A percentile compares a stretch with the other conserved stretches of the same genome.
These are phyloP conservation scores for Enteromius argenteus DNA, from an alignment of 2,797 vertebrate species.

Conservation along the genomic window DNA sequence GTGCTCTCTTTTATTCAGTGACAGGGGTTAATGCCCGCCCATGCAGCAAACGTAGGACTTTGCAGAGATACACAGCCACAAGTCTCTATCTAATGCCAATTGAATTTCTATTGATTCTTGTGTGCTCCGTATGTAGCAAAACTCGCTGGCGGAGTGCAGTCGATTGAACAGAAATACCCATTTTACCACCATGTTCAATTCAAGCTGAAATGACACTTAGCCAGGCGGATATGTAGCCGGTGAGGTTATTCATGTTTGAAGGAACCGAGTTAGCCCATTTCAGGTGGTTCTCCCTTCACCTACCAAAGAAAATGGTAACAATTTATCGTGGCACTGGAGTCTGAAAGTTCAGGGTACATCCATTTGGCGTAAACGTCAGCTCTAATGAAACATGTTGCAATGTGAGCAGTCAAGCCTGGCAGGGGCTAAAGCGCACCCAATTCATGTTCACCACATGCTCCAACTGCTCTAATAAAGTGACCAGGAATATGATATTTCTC, in stretches of 20 bases:
- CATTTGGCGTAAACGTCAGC: background rate
- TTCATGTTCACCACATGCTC: slow-evolving; percentile 19
- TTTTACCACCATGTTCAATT: slow-evolving; percentile 53
- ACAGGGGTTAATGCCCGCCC: slow-evolving; percentile 25
- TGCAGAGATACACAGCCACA: slow-evolving; percentile 44
- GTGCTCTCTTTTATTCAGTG: background rate
- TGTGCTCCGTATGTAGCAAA: slow-evolving; percentile 41
- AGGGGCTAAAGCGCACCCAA: slow-evolving; percentile 20
- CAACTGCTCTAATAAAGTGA: slow-evolving; percentile 20
- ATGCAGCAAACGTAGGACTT: slow-evolving; percentile 43
- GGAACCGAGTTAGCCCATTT: slow-evolving; percentile 23
- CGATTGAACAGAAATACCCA: slow-evolving; percentile 47
- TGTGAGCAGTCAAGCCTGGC: slow-evolving; percentile 43
- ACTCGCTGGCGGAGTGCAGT: slow-evolving; percentile 40
- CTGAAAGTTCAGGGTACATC: slow-evolving; percentile 47
- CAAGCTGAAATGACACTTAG: slow-evolving; percentile 42
- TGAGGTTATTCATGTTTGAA: slow-evolving; percentile 42
- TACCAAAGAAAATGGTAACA: slow-evolving; percentile 32
- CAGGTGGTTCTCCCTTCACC: slow-evolving; percentile 8
- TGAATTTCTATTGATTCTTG: slow-evolving; percentile 63
- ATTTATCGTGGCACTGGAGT: slow-evolving; percentile 34
- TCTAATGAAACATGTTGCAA: slow-evolving; percentile 42
- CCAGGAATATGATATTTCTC: background rate
- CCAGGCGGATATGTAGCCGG: slow-evolving; percentile 19
- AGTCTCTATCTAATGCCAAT: slow-evolving; percentile 55